Percentiles rank a stretch among this genome's conserved stretches.
Conservation (phyloP, 1,140 invertebrate genomes). For the Melitaea cinxia region DNA sequence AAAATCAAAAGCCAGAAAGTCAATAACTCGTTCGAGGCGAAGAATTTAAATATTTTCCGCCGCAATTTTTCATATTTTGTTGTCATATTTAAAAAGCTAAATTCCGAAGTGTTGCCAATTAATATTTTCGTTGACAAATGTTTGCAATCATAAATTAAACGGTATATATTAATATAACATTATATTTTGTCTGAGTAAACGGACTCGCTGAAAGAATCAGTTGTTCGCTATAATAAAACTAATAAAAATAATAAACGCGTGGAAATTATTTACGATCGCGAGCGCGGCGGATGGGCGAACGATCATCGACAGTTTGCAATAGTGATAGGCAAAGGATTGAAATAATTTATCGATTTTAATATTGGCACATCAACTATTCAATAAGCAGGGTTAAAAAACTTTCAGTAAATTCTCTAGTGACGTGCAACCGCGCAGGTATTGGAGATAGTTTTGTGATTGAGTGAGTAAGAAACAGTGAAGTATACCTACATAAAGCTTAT, state of each 20-base stretch:
- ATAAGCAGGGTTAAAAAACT: too few species aligned
- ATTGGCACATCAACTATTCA: background rate
- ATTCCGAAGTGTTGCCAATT: constrained; percentile 13
- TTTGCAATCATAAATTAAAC: constrained; percentile 13
- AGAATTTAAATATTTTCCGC: background rate
- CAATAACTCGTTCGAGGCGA: background rate
- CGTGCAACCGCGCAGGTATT: too few species aligned
- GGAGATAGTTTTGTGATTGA: too few species aligned
- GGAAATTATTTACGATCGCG: constrained; percentile 46
- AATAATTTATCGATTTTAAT: background rate
- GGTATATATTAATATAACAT: background rate
- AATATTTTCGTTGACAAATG: constrained; percentile 17
- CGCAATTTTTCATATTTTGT: constrained; percentile 8
- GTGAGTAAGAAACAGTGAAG: too few species aligned
- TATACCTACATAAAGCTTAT: too few species aligned
- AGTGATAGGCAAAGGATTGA: constrained; percentile 2
- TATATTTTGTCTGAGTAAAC: background rate
- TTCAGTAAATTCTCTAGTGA: too few species aligned
- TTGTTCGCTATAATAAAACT: constrained; percentile 43
- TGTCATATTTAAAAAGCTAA: background rate
- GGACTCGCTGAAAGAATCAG: constrained; percentile 22
- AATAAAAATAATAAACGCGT: constrained; percentile 44
- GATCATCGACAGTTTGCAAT: constrained; percentile 7
- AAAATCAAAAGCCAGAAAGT: too few species aligned
- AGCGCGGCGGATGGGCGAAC: constrained; percentile 30